Base-by-base conservation (phyloP, 2,888 invertebrate genomes). In the Empis livida region DNA sequence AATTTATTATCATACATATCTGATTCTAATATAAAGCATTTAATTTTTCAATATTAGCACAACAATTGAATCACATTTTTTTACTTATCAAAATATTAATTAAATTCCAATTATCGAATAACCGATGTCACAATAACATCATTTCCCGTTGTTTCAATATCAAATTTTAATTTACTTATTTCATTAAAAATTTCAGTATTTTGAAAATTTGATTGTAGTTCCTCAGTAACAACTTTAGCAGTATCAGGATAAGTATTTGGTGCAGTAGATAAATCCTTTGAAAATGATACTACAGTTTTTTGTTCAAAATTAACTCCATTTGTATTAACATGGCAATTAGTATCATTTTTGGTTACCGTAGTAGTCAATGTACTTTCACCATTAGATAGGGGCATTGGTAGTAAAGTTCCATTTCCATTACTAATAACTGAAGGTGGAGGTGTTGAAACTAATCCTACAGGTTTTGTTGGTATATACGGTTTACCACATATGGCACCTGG, bases 231-330 rank as follows among this genome's bases (percentile, higher is more conserved):
- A 13, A 63, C 54, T 48, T 63, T 61, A 5, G 66, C 64, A 13
- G 60, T 61, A 35, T 68, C 67, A 8, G 67, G 67, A 53, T 68
- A 64, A 47, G 63, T 61, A 46, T 67, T 67, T 44, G 63, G 62
- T 10, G 58, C 62, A n/a, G 53, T 56, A 5, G 59, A 59, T 49
- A 68, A 51, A 37, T 67, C 67, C 49, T 62, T 62, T 2, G 67
- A 56, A 48, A 67, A 67, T 17, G 67, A 67, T 4, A 64, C 62
- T 30, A 65, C 56, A 4, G 63, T 61, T 53, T 62, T 63, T 46
- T 61, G 61, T 49, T 62, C 60, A 47, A 54, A 62, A 53, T 67
- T 66, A 9, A 61, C 61, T 4, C 62, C 64, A 40, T 56, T 62
- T 42, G 61, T 59, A 53, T 51, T 17, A 10, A 16, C 10, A 17